phyloP scores from a whole-genome alignment of 1,140 invertebrate species.

The Calycopis cecrops region DNA sequence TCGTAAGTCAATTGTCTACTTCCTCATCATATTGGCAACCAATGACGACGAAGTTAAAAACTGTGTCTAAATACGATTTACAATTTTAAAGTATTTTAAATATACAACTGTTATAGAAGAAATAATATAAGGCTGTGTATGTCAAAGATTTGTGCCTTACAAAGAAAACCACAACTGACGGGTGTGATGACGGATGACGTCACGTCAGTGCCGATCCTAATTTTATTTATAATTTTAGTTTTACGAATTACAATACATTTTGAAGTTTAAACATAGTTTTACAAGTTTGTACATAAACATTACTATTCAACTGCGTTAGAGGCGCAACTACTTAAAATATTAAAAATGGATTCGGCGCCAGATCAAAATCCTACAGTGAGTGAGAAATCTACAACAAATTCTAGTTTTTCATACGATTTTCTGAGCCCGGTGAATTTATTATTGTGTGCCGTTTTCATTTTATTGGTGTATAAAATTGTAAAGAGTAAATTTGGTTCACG shows the following conservation, averaged over 20 bases:
- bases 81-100: conserved; percentile 1
- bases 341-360: conserved; percentile 48
- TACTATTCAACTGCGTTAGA: background rate
- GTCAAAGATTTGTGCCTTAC: background rate
- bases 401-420: conserved; percentile 80
- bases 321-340: background rate
- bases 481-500: conserved; percentile 70
- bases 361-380: conserved; percentile 43
- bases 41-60: too few species aligned
- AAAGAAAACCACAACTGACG: conserved; percentile 13
- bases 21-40: too few species aligned
- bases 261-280: conserved; percentile 17
- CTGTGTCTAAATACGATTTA: too few species aligned
- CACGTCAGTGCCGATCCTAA: conserved; percentile 20
- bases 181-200: conserved; percentile 2
- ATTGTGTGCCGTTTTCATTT: conserved; percentile 84
- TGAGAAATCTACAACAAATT: conserved; percentile 57
- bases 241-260: conserved; percentile 40
- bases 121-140: conserved; percentile 3
- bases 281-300: background rate
- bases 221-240: conserved; percentile 24
- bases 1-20: too few species aligned
- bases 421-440: conserved; percentile 86
- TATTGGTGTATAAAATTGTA: conserved; percentile 92
- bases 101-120: too few species aligned